These are phyloP conservation scores for Amblyteles armatorius DNA, from an alignment of 2,888 invertebrate genomes.

Conservation along the genomic window DNA sequence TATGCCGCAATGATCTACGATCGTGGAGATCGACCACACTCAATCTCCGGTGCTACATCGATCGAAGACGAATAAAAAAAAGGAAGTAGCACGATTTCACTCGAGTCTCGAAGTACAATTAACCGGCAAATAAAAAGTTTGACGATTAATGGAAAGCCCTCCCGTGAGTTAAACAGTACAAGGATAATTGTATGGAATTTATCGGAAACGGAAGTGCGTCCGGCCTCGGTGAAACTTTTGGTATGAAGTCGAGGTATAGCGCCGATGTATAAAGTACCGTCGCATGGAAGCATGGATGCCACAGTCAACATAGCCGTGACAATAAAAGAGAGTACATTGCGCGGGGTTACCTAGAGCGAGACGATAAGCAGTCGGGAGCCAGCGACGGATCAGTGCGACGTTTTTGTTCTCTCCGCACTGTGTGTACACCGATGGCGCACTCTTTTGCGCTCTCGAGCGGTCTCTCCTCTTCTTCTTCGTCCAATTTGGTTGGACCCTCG, in stretches of 20 bases:
- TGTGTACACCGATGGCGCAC: background rate
- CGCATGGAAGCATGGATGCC: background rate
- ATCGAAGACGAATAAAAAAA: background rate
- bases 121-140: background rate
- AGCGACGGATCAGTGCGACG: background rate
- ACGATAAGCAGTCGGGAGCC: background rate
- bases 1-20: background rate
- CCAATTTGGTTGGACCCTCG: no score
- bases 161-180: background rate
- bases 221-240: conserved; percentile 1
- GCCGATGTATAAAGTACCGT: background rate
- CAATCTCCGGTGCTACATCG: background rate
- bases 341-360: conserved; percentile 32
- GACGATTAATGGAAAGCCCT: conserved; percentile 6
- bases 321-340: background rate
- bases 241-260: background rate
- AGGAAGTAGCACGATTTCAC: conserved; percentile 45
- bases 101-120: conserved; percentile 10
- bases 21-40: conserved; percentile 5
- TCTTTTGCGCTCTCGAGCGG: background rate
- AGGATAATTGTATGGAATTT: background rate
- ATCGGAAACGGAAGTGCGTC: conserved; percentile 13
- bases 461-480: background rate
- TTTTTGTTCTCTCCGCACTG: background rate
- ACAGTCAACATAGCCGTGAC: background rate